phyloP scores from a whole-genome alignment of 2,797 vertebrate genomes.

The Phrynocephalus forsythii region DNA sequence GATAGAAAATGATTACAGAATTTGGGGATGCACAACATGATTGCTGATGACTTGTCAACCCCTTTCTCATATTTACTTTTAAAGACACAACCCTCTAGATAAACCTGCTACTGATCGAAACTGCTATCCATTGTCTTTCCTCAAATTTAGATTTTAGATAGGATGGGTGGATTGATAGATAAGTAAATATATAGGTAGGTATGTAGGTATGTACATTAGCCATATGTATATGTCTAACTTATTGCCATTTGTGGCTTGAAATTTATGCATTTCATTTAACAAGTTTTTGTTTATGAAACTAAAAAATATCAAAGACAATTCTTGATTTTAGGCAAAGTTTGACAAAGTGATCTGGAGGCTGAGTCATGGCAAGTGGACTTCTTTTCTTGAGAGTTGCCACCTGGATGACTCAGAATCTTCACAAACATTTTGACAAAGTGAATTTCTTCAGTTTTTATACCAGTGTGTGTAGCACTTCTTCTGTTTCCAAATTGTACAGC shows the following conservation, averaged over 20 bases:
- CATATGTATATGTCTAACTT: not conserved
- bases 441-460: not conserved
- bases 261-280: conserved; percentile 16
- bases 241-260: not conserved
- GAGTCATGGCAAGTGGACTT: too few relatives aligned
- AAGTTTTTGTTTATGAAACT: not conserved
- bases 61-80: not conserved
- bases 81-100: not conserved
- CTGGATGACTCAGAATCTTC: too few relatives aligned
- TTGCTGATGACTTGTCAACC: not conserved
- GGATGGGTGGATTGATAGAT: not conserved
- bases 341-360: too few relatives aligned
- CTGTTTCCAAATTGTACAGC: not conserved
- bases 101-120: not conserved
- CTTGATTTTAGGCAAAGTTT: accelerated
- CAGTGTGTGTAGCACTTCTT: not conserved
- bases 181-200: not conserved
- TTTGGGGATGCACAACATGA: not conserved
- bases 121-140: not conserved
- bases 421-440: not conserved
- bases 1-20: not conserved
- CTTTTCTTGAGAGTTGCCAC: too few relatives aligned
- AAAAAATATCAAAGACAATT: not conserved
- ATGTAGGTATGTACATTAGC: too few relatives aligned
- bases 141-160: not conserved